Conservation (phyloP, 2,888 invertebrate species). For the Acronicta alni region DNA sequence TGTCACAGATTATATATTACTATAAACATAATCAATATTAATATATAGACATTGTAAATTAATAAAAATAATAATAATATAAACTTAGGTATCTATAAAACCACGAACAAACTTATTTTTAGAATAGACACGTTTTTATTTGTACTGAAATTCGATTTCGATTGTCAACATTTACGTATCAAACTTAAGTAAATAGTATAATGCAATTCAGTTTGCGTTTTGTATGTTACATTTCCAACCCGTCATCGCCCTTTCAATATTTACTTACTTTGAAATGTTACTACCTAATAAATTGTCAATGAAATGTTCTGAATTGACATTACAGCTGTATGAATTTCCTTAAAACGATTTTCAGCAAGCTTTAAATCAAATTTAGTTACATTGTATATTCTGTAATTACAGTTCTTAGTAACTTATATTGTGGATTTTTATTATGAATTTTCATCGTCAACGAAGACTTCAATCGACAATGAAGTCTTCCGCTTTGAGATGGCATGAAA, state of each 20-base stretch:
- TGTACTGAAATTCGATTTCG: no score
- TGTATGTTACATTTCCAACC: slow-evolving; percentile 13
- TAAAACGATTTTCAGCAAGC: slow-evolving; percentile 19
- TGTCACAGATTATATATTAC: no score
- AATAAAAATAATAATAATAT: no score
- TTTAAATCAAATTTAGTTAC: slow-evolving; percentile 46
- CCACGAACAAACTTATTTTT: no score
- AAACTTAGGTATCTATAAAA: no score
- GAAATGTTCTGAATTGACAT: slow-evolving; percentile 15
- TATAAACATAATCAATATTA: no score
- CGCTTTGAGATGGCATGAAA: neutral
- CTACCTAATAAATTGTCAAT: slow-evolving; percentile 14
- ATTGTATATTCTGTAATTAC: slow-evolving; percentile 32
- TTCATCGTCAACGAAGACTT: slow-evolving; percentile 16
- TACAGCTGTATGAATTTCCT: slow-evolving; percentile 31
- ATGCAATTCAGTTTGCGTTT: slow-evolving; percentile 2
- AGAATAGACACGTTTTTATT: no score
- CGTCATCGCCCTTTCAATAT: slow-evolving; percentile 23
- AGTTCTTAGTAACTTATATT: slow-evolving; percentile 25
- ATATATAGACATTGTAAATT: no score
- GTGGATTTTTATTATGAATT: slow-evolving; percentile 9
- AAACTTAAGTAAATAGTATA: neutral
- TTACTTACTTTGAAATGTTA: slow-evolving; percentile 19
- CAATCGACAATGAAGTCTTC: neutral
- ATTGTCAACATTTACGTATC: neutral